phyloP scores from a whole-genome alignment of 2,888 invertebrate genomes.

The Sisyra nigra region DNA sequence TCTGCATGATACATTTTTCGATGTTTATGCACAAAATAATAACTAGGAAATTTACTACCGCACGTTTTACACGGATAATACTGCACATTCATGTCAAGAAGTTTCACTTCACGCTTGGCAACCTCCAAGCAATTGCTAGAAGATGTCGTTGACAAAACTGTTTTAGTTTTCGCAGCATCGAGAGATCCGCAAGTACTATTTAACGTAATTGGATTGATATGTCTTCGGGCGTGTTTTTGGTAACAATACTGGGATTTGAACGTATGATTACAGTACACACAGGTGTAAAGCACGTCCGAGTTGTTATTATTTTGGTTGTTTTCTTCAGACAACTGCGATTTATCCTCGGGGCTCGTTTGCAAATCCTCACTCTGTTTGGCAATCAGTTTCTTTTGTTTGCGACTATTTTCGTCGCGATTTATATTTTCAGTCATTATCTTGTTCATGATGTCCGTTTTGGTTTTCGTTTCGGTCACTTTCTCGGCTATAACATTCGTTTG shows the following conservation, averaged over 20 bases:
- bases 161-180: background rate
- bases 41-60: conserved; percentile 82
- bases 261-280: conserved; percentile 60
- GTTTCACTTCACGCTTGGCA: conserved; percentile 38
- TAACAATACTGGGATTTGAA: conserved; percentile 78
- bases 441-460: conserved; percentile 22
- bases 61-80: conserved; percentile 90
- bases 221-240: conserved; percentile 58
- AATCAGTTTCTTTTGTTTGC: conserved; percentile 17
- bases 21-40: conserved; percentile 88
- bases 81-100: conserved; percentile 64
- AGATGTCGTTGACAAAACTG: conserved; percentile 15
- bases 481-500: conserved; percentile 16
- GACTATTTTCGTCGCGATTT: conserved; percentile 23
- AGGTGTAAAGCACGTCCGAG: conserved; percentile 33
- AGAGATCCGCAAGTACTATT: conserved; percentile 15
- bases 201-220: conserved; percentile 43
- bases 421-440: conserved; percentile 28
- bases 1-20: conserved; percentile 70
- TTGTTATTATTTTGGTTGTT: conserved; percentile 8
- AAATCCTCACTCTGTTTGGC: conserved; percentile 1
- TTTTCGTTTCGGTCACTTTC: conserved; percentile 20
- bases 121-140: conserved; percentile 12
- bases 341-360: conserved; percentile 11
- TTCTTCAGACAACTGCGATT: conserved; percentile 13